Evolutionary conservation across 2,888 invertebrate genomes (phyloP).

Genomic region (Ornithoptera priamus): DNA sequence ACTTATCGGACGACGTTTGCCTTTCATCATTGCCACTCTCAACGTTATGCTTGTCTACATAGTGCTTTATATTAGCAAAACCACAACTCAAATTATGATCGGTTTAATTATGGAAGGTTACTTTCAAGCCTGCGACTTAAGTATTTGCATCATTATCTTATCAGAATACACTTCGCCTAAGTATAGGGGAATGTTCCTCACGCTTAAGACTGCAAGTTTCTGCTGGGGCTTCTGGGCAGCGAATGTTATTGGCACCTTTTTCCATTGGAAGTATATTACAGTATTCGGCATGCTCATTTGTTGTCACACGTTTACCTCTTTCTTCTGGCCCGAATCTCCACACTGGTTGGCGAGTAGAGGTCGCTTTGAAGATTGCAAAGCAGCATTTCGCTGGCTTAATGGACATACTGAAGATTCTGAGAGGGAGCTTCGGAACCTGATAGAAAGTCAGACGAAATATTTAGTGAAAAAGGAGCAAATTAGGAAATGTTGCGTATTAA

Average conservation of each 20-base stretch:
- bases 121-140: background rate
- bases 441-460: constrained; percentile 26
- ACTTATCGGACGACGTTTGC: constrained; percentile 39
- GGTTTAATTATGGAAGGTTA: constrained; percentile 48
- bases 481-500: background rate
- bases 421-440: constrained; percentile 44
- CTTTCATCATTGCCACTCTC: constrained; percentile 32
- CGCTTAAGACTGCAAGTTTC: constrained; percentile 50
- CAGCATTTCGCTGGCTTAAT: constrained; percentile 42
- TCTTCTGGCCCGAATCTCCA: constrained; percentile 50
- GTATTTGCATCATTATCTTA: constrained; percentile 38
- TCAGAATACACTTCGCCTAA: constrained; percentile 51
- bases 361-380: constrained; percentile 47
- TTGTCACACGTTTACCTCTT: constrained; percentile 37
- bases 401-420: constrained; percentile 44
- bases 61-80: constrained; percentile 48
- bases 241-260: constrained; percentile 52
- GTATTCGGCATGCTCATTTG: constrained; percentile 40
- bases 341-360: constrained; percentile 55
- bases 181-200: constrained; percentile 51
- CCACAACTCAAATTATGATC: constrained; percentile 43
- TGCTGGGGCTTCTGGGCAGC: constrained; percentile 57
- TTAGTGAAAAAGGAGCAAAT: background rate
- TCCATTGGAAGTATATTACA: constrained; percentile 50
- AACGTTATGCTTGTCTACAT: constrained; percentile 42